These are phyloP conservation scores for Lypha dubia DNA, from an alignment of 2,888 invertebrate genomes.

Conservation along the genomic window DNA sequence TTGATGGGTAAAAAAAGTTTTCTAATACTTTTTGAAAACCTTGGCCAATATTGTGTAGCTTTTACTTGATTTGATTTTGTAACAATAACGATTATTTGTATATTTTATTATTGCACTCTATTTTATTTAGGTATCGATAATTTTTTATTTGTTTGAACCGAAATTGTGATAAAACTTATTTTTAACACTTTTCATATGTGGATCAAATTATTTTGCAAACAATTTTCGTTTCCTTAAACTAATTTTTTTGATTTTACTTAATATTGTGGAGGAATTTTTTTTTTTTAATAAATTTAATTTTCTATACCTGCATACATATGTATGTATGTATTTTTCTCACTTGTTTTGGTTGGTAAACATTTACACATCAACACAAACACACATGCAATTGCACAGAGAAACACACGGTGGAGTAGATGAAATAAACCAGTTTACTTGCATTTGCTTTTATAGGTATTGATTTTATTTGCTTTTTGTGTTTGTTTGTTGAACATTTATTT, in stretches of 20 bases:
- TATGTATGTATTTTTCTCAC: conserved; percentile 56
- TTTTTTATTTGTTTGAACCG: conserved; percentile 21
- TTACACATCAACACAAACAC: conserved; percentile 11
- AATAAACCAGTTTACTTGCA: conserved; percentile 68
- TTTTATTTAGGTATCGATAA: neutral
- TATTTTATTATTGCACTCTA: conserved; percentile 49
- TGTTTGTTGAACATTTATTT: conserved; percentile 50
- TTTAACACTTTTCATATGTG: neutral
- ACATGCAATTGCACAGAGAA: conserved; percentile 13
- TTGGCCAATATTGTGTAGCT: conserved; percentile 58
- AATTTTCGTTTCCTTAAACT: conserved; percentile 42
- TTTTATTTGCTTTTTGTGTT: conserved; percentile 49
- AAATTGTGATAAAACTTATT: conserved; percentile 53
- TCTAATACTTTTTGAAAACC: conserved; percentile 53
- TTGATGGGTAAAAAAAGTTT: conserved; percentile 26
- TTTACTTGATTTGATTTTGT: conserved; percentile 54
- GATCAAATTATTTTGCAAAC: conserved; percentile 14
- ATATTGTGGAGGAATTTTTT: conserved; percentile 57
- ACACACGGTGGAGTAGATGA: conserved; percentile 51
- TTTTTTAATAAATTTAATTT: conserved; percentile 20
- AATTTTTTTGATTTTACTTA: conserved; percentile 28
- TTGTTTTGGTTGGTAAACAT: conserved; percentile 67
- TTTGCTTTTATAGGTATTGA: conserved; percentile 65
- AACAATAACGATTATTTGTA: neutral
- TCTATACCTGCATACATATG: too few relatives aligned